Base-by-base conservation (phyloP, 1,140 invertebrate species). In the Euwallacea similis region DNA sequence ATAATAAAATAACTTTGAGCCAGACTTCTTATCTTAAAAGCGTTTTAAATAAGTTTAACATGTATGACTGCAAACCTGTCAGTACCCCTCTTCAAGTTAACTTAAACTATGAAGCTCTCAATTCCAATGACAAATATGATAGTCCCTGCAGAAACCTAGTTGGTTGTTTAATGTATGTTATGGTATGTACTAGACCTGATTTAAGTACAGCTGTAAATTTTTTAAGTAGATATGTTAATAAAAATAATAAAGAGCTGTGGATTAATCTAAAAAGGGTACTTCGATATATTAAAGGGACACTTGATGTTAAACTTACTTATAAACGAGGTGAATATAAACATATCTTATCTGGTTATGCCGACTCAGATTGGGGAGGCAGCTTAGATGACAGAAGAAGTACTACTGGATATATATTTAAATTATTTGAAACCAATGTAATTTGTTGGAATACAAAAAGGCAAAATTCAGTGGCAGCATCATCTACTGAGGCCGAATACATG, bases 21-120 rank as follows among this genome's bases (percentile, higher is more conserved):
- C 59, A 62, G n/a, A 44, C 4, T 47, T 7, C 4, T 47, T 64
- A 64, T 8, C 8, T 64, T 33, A 64, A 47, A 64, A 15, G 13
- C 7, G 43, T 64, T 15, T 33, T 64, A 16, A 64, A 64, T 46
- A 64, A 64, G 41, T 64, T 64, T 64, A 64, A 64, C 50, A 64
- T 64, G 43, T 21, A 6, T 50, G 61, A 64, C 15, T 64, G 46
- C 1, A 64, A 64, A 47, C 8, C 43, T 16, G 46, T 43, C 7
- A 42, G 16, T 11, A 58, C 13, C 10, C 10, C 10, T 7, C 33
- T 10, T 15, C 33, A 42, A 15, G 7, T 7, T 47, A 64, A 64
- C 15, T 16, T 46, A 16, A 64, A 46, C 9, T 47, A 50, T 46
- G 7, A 4, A 42, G 42, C 6, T 13, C 16, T 42, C 42, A 62